Evolutionary conservation across 2,888 invertebrate genomes (phyloP), one percentile per base, ranked within the genome.

Genomic region (Tenthredo scrophulariae): DNA sequence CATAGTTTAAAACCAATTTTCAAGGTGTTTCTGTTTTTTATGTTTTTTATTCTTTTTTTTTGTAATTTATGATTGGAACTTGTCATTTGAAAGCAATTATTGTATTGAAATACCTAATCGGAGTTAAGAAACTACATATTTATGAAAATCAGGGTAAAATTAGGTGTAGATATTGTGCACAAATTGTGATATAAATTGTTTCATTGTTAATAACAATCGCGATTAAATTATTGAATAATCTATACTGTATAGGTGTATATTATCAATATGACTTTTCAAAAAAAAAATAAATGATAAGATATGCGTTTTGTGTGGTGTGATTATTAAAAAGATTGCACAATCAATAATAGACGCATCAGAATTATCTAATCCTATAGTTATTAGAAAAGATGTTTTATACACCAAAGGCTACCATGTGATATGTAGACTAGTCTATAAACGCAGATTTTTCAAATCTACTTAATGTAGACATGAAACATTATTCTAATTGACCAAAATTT

Each of bases 401-500:
- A 83, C 83, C 83, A 65, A 83, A 83, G 83, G 83, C 83, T 83
- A 83, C 83, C 46, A 50, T 83, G 83, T 83, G 83, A 83, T 83
- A 83, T 83, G 83, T 83, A 70, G 83, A 83, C 83, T 83, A 83
- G 67, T 29, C 83, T 83, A 65, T 58, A 58, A 67, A 83, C 46
- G 46, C 65, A 70, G 70, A 83, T 83, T 83, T 83, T 70, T 83
- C 54, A 83, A 83, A 83, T 67, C 83, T 83, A 83, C 83, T 83
- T 74, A 74, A 37, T 67, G 83, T 83, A 83, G 29, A 85, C 62
- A 74, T 65, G 50, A 84, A 65, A 84, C 54, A 65, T 72, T 72
- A 86, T 79, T 88, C 84, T 89, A 89, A 90, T 88, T 90, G 88
- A 91, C 89, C 86, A 88, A 90, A 89, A 87, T 89, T 65, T 90